phyloP scores from a whole-genome alignment of 2,113 vertebrate species.

The Ondatra zibethicus region DNA sequence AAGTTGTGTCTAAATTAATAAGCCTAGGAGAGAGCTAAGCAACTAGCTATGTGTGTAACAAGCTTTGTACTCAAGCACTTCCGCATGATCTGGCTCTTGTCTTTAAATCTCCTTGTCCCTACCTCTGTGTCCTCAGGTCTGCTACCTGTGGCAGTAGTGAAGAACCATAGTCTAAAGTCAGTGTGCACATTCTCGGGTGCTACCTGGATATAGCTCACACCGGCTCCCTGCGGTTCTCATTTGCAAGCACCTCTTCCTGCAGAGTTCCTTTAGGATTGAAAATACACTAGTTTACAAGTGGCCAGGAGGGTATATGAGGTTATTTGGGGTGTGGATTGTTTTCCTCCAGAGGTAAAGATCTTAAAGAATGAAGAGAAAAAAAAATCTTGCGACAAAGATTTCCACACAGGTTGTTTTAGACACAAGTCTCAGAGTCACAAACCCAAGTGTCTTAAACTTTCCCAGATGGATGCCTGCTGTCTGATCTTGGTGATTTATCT shows the following conservation, averaged over 20 bases:
- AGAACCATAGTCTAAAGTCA: neutral
- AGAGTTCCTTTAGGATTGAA: slow-evolving; percentile 3
- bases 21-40: neutral
- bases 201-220: neutral
- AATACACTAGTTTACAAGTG: slow-evolving; percentile 11
- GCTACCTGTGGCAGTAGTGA: neutral
- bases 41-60: neutral
- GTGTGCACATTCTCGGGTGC: neutral
- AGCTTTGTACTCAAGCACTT: neutral
- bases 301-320: neutral
- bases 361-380: neutral
- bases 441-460: neutral
- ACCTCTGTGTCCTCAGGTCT: neutral
- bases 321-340: neutral
- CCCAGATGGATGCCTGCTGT: neutral
- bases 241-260: neutral
- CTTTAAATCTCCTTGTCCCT: neutral
- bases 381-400: neutral
- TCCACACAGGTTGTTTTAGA: slow-evolving; percentile 4
- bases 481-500: slow-evolving; percentile 6
- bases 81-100: neutral
- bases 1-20: neutral
- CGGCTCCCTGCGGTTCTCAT: neutral
- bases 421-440: neutral
- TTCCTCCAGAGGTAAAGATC: neutral